Evolutionary conservation across 2,888 invertebrate species (phyloP).

Genomic region (Stenodema calcarata): DNA sequence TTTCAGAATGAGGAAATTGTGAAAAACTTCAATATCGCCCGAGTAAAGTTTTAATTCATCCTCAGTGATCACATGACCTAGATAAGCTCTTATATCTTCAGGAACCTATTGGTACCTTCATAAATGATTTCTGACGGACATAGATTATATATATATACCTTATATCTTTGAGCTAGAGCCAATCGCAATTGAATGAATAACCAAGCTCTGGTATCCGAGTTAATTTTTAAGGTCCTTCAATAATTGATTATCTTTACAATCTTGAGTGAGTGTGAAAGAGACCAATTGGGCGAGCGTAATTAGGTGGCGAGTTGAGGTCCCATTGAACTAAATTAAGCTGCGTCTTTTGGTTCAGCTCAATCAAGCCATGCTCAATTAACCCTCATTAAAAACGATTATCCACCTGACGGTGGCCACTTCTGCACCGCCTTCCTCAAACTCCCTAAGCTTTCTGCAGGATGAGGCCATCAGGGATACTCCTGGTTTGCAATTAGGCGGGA

Average conservation of each 20-base stretch:
- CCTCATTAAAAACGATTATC: not conserved
- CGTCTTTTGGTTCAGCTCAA: not conserved
- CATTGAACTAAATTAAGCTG: not conserved
- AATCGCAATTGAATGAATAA: too few species aligned
- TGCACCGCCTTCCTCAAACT: not conserved
- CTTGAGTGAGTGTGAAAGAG: not conserved
- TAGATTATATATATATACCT: too few species aligned
- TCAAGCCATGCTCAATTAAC: not conserved
- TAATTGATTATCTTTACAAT: not conserved
- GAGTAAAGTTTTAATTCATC: too few species aligned
- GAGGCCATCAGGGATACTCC: not conserved
- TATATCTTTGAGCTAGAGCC: too few species aligned
- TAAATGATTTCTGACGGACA: too few species aligned
- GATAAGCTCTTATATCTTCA: too few species aligned
- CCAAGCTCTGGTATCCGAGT: too few species aligned
- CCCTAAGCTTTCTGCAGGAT: not conserved
- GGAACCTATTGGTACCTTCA: too few species aligned
- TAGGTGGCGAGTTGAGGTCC: not conserved
- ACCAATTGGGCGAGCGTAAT: not conserved
- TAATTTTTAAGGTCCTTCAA: not conserved
- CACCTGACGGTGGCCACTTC: not conserved
- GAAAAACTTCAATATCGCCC: too few species aligned
- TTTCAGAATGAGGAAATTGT: too few species aligned
- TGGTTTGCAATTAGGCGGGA: not conserved
- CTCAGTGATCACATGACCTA: too few species aligned